Evolutionary conservation across 2,113 vertebrate species (phyloP).

Genomic region (Sinosuthora webbiana): DNA sequence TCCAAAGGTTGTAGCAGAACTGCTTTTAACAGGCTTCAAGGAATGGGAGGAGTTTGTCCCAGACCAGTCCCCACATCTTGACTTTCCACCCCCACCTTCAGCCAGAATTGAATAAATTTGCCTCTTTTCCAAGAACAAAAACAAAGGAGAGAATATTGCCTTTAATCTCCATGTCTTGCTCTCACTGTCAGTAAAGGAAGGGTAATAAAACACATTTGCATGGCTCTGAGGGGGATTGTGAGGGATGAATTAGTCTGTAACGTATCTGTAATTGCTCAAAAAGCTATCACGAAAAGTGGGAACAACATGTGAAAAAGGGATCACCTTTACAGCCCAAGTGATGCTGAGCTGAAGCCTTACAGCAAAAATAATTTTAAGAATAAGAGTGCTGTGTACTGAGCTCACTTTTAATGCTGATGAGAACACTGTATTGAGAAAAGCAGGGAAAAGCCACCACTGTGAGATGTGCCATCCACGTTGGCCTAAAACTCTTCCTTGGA

Average conservation of each 20-base stretch:
- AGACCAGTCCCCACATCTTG: not conserved
- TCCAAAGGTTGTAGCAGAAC: not conserved
- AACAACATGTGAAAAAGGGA: not conserved
- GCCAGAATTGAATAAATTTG: not conserved
- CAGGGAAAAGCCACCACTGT: not conserved
- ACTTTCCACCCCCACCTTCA: not conserved
- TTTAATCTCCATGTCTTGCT: not conserved
- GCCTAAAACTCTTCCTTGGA: not conserved
- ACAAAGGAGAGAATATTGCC: not conserved
- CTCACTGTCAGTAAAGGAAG: not conserved
- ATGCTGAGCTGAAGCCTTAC: not conserved
- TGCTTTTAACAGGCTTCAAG: not conserved
- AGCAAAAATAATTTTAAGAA: not conserved
- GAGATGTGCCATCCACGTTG: not conserved
- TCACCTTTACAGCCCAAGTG: not conserved
- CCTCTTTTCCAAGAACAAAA: not conserved
- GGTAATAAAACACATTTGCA: not conserved
- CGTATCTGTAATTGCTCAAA: not conserved
- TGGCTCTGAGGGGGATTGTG: not conserved
- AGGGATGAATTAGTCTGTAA: not conserved
- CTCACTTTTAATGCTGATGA: not conserved
- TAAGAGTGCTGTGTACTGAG: not conserved
- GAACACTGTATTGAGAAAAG: not conserved
- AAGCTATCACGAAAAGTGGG: not conserved
- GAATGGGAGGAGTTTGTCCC: not conserved